These are phyloP conservation scores for Calyptommatus sinebrachiatus DNA, from an alignment of 2,113 vertebrate species.

Conservation along the genomic window DNA sequence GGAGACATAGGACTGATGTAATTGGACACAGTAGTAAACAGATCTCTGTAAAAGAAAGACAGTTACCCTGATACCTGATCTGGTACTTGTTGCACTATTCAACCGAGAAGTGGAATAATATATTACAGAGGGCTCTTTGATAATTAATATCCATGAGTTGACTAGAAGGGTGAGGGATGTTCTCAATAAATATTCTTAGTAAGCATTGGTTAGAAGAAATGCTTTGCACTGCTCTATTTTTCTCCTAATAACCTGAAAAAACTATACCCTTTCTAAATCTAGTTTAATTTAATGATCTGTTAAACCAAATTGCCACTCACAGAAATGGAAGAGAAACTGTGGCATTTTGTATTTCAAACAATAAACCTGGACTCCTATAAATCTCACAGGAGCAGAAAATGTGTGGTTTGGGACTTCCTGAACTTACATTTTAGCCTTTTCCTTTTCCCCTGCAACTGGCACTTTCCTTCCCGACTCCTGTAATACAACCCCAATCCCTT, in stretches of 20 bases:
- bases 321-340: too few relatives aligned
- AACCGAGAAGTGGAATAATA: conserved; percentile 2
- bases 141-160: background rate
- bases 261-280: background rate
- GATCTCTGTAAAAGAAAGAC: conserved; percentile 16
- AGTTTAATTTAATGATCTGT: background rate
- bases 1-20: background rate
- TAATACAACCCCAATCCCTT: too few relatives aligned
- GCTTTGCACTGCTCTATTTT: background rate
- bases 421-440: too few relatives aligned
- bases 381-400: too few relatives aligned
- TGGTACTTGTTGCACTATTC: background rate
- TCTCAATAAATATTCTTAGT: background rate
- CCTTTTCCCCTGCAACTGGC: too few relatives aligned
- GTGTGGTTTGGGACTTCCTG: too few relatives aligned
- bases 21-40: conserved; percentile 18
- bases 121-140: background rate
- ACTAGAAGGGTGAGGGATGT: background rate
- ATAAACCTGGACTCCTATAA: too few relatives aligned
- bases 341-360: too few relatives aligned
- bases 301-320: background rate
- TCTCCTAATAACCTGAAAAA: background rate
- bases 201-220: background rate
- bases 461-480: too few relatives aligned
- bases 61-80: conserved; percentile 11